Conservation (phyloP, 2,113 vertebrate species). For the Melanocharis versteri region DNA sequence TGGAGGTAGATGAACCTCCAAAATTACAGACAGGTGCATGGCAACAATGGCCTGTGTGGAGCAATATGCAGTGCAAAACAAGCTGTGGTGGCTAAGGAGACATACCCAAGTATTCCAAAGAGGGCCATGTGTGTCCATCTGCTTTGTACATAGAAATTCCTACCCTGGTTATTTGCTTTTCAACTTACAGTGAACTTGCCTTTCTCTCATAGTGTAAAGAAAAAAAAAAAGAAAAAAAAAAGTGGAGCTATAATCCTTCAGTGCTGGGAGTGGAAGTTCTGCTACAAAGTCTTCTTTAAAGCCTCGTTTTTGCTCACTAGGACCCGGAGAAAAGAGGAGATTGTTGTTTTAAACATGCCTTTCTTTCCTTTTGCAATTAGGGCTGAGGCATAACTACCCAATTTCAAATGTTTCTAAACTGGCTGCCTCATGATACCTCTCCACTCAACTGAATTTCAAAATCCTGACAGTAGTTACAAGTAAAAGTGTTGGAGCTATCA, state of each 20-base stretch:
- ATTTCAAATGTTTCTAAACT: conserved; percentile 67
- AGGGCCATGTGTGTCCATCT: conserved; percentile 45
- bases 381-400: conserved; percentile 32
- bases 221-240: not conserved
- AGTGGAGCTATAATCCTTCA: conserved; percentile 63
- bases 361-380: not conserved
- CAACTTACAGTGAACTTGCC: conserved; percentile 67
- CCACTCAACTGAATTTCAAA: conserved; percentile 26
- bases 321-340: conserved; percentile 44
- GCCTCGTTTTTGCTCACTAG: conserved; percentile 36
- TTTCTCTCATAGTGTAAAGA: conserved; percentile 20
- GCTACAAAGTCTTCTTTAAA: conserved; percentile 68
- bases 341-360: conserved; percentile 55
- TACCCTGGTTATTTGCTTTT: conserved; percentile 74
- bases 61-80: conserved; percentile 52
- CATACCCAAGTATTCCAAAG: conserved; percentile 52
- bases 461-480: conserved; percentile 3
- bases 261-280: conserved; percentile 72
- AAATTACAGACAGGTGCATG: conserved; percentile 79
- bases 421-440: conserved; percentile 58
- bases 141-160: conserved; percentile 74
- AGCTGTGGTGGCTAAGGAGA: conserved; percentile 72
- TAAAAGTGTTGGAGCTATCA: conserved; percentile 5
- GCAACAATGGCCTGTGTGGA: conserved; percentile 67
- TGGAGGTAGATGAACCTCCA: conserved; percentile 70